phyloP scores from a whole-genome alignment of 1,140 invertebrate species.

The Drosophila seguyi region DNA sequence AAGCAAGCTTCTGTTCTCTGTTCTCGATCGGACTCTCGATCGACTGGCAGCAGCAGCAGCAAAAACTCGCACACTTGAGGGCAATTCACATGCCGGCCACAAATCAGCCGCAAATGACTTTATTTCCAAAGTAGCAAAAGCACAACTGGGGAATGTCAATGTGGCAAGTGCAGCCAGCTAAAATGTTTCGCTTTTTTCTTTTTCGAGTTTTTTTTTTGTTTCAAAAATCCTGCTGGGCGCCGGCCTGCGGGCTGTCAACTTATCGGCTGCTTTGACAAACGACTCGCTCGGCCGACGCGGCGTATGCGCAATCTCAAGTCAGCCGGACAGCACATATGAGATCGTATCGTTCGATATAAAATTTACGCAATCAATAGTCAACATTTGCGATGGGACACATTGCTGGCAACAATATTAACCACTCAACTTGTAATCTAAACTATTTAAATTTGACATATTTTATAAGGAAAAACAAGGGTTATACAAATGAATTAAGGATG shows the following conservation, averaged over 20 bases:
- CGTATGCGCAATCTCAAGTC: constrained; percentile 61
- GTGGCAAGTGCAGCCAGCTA: constrained; percentile 24
- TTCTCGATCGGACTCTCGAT: constrained; percentile 10
- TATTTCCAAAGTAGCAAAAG: constrained; percentile 45
- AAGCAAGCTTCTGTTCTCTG: constrained; percentile 30
- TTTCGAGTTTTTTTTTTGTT: background rate
- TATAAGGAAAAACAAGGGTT: too few species aligned
- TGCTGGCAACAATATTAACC: constrained; percentile 2
- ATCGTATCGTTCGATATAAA: constrained; percentile 13
- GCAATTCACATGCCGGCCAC: constrained; percentile 61
- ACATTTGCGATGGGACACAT: constrained; percentile 13
- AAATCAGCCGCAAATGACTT: constrained; percentile 65
- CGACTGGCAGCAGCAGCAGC: constrained; percentile 24
- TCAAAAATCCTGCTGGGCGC: constrained; percentile 21
- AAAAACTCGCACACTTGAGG: constrained; percentile 60
- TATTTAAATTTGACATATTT: constrained; percentile 1
- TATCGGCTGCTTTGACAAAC: constrained; percentile 18
- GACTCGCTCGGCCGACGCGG: constrained; percentile 26
- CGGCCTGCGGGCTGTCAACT: constrained; percentile 5
- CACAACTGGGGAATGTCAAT: constrained; percentile 40
- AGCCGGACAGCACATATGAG: constrained; percentile 14
- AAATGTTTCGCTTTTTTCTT: constrained; percentile 2
- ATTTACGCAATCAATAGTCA: constrained; percentile 13
- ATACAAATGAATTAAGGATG: background rate
- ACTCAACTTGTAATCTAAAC: background rate